Evolutionary conservation across 2,113 vertebrate genomes (phyloP).

Genomic region (Lynx canadensis): DNA sequence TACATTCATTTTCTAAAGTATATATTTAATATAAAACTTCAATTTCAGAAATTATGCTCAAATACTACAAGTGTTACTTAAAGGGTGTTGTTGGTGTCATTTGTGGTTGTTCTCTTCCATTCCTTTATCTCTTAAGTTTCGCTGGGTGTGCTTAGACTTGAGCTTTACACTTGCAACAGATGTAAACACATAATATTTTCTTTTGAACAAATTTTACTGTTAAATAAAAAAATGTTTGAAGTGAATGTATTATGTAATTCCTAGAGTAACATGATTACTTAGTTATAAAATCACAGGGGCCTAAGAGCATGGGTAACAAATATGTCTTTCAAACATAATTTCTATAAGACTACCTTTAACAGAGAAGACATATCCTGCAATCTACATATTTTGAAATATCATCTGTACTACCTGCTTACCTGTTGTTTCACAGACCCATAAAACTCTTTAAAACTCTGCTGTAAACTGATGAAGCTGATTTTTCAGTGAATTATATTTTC

Average conservation of each 20-base stretch:
- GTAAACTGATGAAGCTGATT: background rate
- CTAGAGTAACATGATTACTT: background rate
- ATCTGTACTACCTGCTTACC: background rate
- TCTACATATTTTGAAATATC: background rate
- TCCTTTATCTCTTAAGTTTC: background rate
- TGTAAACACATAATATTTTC: background rate
- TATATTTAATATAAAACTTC: background rate
- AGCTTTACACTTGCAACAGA: background rate
- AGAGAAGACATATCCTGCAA: background rate
- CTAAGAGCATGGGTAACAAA: background rate
- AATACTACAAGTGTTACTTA: background rate
- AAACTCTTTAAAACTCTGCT: background rate
- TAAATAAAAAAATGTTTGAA: background rate
- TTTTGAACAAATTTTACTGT: background rate
- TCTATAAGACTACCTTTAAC: background rate
- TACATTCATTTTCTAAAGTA: background rate
- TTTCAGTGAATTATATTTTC: background rate
- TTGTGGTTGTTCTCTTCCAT: background rate
- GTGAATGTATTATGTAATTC: background rate
- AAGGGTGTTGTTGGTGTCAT: background rate
- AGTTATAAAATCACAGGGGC: background rate
- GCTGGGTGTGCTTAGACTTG: fast-evolving
- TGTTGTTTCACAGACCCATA: background rate
- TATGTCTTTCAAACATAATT: background rate
- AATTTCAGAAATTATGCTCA: background rate